phyloP scores from a whole-genome alignment of 2,888 invertebrate species.

The Papilio protenor region DNA sequence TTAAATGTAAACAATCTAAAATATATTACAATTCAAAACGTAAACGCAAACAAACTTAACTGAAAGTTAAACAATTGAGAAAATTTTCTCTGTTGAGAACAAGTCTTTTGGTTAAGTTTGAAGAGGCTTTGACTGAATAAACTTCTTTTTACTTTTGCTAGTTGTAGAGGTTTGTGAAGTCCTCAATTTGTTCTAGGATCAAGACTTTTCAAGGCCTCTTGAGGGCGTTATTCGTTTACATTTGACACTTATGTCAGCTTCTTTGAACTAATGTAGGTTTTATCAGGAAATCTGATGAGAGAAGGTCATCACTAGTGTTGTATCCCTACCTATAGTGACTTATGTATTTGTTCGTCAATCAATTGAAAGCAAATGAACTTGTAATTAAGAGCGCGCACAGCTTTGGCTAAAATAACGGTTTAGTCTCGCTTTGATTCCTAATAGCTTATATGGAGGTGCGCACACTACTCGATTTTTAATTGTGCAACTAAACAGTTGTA shows the following conservation, averaged over 20 bases:
- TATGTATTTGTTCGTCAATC: not conserved
- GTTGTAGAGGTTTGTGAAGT: conserved; percentile 40
- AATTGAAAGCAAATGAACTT: not conserved
- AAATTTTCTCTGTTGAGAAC: conserved; percentile 39
- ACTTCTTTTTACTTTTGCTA: conserved; percentile 40
- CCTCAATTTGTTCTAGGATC: conserved; percentile 41
- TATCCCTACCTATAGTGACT: too few species aligned
- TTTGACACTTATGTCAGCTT: not conserved
- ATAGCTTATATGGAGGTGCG: too few species aligned
- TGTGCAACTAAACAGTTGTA: too few species aligned
- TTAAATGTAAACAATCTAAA: conserved; percentile 43
- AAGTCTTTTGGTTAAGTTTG: conserved; percentile 41
- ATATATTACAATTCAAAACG: conserved; percentile 36
- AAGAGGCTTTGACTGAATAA: conserved; percentile 43
- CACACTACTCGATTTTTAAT: too few species aligned
- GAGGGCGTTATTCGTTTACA: conserved; percentile 11
- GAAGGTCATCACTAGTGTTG: too few species aligned
- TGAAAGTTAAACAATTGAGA: conserved; percentile 41
- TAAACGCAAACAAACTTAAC: conserved; percentile 41
- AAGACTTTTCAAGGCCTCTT: conserved; percentile 28
- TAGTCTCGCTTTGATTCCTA: not conserved
- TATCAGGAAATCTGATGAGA: too few species aligned
- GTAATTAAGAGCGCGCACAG: not conserved
- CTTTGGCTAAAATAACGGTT: too few species aligned
- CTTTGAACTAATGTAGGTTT: not conserved